Conservation (phyloP, 2,797 vertebrate species). For the Harpagifer antarcticus region DNA sequence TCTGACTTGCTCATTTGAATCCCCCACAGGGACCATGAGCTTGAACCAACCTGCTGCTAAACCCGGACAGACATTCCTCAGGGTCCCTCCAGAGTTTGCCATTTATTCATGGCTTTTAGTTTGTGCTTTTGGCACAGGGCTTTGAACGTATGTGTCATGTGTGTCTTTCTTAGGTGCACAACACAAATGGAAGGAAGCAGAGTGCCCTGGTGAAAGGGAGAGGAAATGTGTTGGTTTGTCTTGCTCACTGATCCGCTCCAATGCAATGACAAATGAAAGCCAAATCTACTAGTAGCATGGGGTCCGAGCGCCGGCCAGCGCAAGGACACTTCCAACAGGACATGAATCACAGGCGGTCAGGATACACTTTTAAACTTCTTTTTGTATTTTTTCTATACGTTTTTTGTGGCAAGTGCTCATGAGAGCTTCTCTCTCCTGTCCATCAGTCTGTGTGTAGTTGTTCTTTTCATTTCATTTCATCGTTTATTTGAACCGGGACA, state of each 20-base stretch:
- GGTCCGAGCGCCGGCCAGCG: slow-evolving; percentile 80
- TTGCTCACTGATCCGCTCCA: slow-evolving; percentile 89
- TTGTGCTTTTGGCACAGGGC: slow-evolving; percentile 89
- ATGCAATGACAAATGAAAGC: slow-evolving; percentile 89
- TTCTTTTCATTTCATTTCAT: background rate
- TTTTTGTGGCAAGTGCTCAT: background rate
- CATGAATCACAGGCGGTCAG: slow-evolving; percentile 50
- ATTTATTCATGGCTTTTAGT: slow-evolving; percentile 88
- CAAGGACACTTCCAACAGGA: slow-evolving; percentile 76
- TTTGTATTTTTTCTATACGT: slow-evolving; percentile 18
- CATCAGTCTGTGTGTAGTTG: background rate
- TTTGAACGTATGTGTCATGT: slow-evolving; percentile 46
- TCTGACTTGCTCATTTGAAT: slow-evolving; percentile 66
- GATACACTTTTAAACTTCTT: slow-evolving; percentile 23
- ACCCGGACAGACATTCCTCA: slow-evolving; percentile 72
- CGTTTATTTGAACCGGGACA: too few relatives aligned
- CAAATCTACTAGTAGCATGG: slow-evolving; percentile 78
- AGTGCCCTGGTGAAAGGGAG: slow-evolving; percentile 25
- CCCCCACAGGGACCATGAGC: slow-evolving; percentile 61
- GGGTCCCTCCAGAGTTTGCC: slow-evolving; percentile 81
- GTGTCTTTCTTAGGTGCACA: slow-evolving; percentile 14
- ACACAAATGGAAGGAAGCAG: background rate
- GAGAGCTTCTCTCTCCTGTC: background rate
- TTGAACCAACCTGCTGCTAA: slow-evolving; percentile 65
- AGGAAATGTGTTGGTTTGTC: slow-evolving; percentile 62